These are phyloP conservation scores for Barnardius zonarius DNA, from an alignment of 2,113 vertebrate genomes.

Conservation along the genomic window DNA sequence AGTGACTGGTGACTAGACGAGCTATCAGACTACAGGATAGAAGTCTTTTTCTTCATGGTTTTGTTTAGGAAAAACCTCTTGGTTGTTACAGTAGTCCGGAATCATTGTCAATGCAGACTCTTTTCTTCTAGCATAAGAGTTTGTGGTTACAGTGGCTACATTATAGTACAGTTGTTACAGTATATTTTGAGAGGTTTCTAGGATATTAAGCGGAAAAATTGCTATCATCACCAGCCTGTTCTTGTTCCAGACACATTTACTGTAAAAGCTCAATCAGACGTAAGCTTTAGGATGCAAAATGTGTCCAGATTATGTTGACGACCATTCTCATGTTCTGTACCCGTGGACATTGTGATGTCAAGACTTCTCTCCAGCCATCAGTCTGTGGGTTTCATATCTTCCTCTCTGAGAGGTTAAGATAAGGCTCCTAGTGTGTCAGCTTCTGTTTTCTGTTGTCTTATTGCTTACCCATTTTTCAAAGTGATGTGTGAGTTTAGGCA, in stretches of 20 bases:
- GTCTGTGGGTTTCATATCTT: neutral
- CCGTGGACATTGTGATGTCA: neutral
- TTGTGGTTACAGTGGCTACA: neutral
- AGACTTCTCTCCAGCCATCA: neutral
- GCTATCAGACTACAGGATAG: neutral
- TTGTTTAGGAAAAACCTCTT: neutral
- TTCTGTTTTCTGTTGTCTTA: neutral
- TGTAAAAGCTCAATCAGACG: neutral
- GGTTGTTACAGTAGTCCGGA: neutral
- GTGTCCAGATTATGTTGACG: neutral
- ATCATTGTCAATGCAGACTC: neutral
- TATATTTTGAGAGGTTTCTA: neutral
- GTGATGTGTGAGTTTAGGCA: neutral
- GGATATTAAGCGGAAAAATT: neutral
- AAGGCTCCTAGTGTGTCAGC: neutral
- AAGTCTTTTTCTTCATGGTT: neutral
- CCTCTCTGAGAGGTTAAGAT: neutral
- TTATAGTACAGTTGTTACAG: neutral
- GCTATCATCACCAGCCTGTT: neutral
- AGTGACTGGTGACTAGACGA: neutral
- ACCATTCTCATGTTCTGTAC: neutral
- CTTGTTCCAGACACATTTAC: neutral
- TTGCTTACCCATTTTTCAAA: neutral
- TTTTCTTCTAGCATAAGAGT: neutral
- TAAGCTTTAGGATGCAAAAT: neutral